Base-by-base conservation (phyloP, 2,113 vertebrate species). In the Falco punctatus region DNA sequence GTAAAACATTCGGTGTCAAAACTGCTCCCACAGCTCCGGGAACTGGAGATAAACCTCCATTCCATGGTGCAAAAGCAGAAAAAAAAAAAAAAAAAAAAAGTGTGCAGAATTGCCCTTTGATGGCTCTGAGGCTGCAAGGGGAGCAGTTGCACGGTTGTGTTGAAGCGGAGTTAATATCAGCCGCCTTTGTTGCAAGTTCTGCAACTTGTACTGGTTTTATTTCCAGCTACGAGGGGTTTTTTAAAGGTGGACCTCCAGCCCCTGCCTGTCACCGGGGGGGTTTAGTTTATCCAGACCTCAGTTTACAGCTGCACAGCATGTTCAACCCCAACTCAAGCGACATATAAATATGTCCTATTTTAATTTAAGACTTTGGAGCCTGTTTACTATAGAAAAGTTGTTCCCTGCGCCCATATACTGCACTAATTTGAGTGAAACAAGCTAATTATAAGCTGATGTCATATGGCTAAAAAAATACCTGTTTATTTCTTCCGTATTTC, bases 401-500 rank as follows among this genome's bases (percentile, higher is more conserved):
- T 69, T 80, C 78, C 82, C 6, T 46, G 54, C 13, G 11, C 82
- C 71, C 92, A 64, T 94, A 92, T 55, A 38, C 89, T 95, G 86
- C 58, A 46, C 92, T 70, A 82, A 72, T 82, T 95, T 62, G 77
- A 89, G 92, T 80, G 81, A 92, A 92, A 85, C 77, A 16, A 80
- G 84, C 70, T 95, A 97, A 96, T 97, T 97, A 96, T 90, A 94
- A 97, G 94, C 44, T 95, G 95, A 97, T 91, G 89, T 95, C 96
- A 97, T 94, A 33, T 77, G 92, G 92, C 96, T 97, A 96, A 96
- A 96, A 96, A 93, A 90, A 54, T n/a, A 13, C 84, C 8, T 94
- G 94, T 96, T 96, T 96, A 79, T 95, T 82, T 86, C 46, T 82
- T 69, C 86, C 0, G 1, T 57, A 1, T 91, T 92, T 91, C 70